Evolutionary conservation across 2,888 invertebrate species (phyloP), one percentile per base, ranked within the genome.

Genomic region (Ormyrus nitidulus): DNA sequence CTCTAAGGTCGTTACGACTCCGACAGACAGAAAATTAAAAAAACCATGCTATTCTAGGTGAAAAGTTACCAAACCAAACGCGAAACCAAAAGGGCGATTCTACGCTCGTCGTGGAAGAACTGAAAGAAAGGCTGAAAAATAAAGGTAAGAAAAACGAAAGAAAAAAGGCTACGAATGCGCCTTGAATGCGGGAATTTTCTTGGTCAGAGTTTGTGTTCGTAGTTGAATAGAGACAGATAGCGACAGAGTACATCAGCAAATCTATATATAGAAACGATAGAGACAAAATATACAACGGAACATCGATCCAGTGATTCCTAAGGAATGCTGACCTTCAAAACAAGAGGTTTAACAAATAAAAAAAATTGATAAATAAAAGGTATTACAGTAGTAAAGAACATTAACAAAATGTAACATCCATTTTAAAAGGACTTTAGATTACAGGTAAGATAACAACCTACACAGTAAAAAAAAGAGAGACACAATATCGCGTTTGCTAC

Each of bases 401-500:
- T 74, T 53, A 77, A 73, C 64, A 79, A 71, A 72, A 69, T 72
- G 34, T 68, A 76, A 81, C 79, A 81, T 81, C 49, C 64, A 81
- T 49, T 79, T 81, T 66, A 66, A 77, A 69, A 77, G 72, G 76
- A 54, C 34, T 78, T 81, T 76, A 79, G 6, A 75, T 65, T 79
- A 81, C 69, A 62, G 70, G 62, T 79, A 70, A 74, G 48, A 54
- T 72, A 83, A 84, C 81, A 84, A 81, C 82, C 85, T 85, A 85
- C 83, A 85, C 82, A 85, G 76, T 76, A 69, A 81, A 78, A 81
- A 74, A 79, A 70, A 80, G 53, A 75, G 72, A 84, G 79, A 84
- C 82, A 85, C 82, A 85, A 79, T 84, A 79, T 84, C 85, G 84
- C 85, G 85, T 82, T 85, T 85, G 86, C 90, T 90, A 90, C 89